Evolutionary conservation across 2,113 vertebrate species (phyloP).

Genomic region (Natator depressus): DNA sequence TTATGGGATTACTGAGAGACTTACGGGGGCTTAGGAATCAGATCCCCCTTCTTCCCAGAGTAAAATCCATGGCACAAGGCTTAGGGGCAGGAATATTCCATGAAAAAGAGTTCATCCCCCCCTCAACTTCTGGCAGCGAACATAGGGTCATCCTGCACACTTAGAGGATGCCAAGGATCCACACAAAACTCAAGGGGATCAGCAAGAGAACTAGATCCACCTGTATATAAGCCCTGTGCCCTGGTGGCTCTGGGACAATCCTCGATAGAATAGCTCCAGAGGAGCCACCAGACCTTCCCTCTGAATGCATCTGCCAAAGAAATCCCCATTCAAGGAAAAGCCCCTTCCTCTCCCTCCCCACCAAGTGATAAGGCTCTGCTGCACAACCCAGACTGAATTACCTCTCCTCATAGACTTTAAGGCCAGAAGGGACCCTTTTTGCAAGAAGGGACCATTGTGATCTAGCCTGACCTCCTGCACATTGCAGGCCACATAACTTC

Average conservation of each 20-base stretch:
- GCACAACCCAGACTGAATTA: no score
- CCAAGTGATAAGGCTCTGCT: background rate
- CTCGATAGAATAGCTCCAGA: background rate
- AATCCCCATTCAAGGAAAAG: background rate
- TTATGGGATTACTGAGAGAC: background rate
- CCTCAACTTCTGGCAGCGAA: background rate
- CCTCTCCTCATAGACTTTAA: no score
- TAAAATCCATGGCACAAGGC: background rate
- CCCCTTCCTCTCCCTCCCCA: background rate
- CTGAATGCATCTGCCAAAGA: background rate
- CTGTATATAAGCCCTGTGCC: background rate
- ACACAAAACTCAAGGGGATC: background rate
- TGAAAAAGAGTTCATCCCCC: background rate
- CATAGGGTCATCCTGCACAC: background rate
- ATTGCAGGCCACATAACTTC: no score
- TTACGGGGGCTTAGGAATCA: background rate
- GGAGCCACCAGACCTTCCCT: background rate
- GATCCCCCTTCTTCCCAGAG: background rate
- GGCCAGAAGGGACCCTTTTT: no score
- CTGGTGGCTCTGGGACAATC: background rate
- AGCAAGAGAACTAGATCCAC: background rate
- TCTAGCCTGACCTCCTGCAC: no score
- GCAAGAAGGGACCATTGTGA: no score
- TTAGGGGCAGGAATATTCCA: background rate
- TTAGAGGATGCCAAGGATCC: background rate